A percentile compares a stretch with the other conserved stretches of the same genome.
These are phyloP conservation scores for Burhinus bistriatus DNA, from an alignment of 2,113 vertebrate genomes.

Conservation along the genomic window DNA sequence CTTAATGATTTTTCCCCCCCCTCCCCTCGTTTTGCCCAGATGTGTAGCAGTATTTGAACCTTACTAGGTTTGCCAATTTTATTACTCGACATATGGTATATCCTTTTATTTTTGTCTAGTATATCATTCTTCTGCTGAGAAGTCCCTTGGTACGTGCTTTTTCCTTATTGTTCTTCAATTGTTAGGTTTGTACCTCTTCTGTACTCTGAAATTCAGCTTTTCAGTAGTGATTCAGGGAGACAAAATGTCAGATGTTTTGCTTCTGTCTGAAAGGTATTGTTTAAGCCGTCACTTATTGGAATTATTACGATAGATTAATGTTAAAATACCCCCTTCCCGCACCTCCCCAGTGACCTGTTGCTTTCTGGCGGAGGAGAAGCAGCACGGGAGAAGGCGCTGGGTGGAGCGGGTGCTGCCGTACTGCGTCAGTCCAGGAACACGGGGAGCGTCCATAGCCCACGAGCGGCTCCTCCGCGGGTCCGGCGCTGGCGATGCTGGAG, in stretches of 20 bases:
- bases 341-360: neutral
- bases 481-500: neutral
- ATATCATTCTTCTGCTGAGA: slow-evolving; percentile 36
- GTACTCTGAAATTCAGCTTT: neutral
- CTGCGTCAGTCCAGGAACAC: neutral
- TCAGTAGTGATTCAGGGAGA: neutral
- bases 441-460: accelerated
- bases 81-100: slow-evolving; percentile 66
- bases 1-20: slow-evolving; percentile 72
- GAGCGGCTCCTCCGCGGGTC: accelerated
- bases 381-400: neutral
- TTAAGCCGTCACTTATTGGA: neutral
- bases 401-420: neutral
- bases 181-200: neutral
- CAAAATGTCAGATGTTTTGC: neutral
- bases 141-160: neutral
- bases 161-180: neutral
- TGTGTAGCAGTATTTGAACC: slow-evolving; percentile 65
- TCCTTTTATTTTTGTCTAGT: slow-evolving; percentile 45
- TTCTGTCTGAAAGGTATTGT: neutral
- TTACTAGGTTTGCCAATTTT: slow-evolving; percentile 64
- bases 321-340: neutral
- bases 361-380: neutral
- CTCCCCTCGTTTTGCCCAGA: slow-evolving; percentile 30
- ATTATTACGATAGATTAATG: neutral